Conservation (phyloP, 2,113 vertebrate genomes). For the Piliocolobus tephrosceles region DNA sequence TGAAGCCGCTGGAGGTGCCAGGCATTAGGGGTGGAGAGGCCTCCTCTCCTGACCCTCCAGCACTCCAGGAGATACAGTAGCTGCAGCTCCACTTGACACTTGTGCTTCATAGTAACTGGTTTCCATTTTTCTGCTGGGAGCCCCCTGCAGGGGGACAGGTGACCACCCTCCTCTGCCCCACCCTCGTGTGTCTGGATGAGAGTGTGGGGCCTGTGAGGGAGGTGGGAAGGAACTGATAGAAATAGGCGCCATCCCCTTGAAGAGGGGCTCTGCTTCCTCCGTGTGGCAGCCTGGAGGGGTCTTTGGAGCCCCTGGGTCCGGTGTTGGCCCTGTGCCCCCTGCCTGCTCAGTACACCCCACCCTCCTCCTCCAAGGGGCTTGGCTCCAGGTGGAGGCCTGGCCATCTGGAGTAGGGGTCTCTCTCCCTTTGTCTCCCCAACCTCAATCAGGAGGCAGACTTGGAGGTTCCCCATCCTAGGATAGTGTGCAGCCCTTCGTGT, state of each 20-base stretch:
- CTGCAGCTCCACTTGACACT: neutral
- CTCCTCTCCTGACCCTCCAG: neutral
- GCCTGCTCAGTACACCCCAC: neutral
- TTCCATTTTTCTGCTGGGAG: neutral
- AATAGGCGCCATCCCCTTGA: neutral
- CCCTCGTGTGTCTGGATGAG: neutral
- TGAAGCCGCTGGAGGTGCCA: neutral
- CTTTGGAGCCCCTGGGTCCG: neutral
- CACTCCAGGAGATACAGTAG: neutral
- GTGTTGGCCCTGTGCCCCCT: neutral
- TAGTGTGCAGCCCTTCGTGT: conserved; percentile 4
- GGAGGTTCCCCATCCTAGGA: conserved; percentile 34
- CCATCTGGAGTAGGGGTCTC: neutral
- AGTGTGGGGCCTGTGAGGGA: neutral
- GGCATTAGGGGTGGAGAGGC: neutral
- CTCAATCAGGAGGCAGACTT: neutral
- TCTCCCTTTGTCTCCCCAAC: neutral
- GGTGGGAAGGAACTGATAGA: neutral
- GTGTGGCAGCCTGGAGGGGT: neutral
- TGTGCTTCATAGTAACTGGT: neutral
- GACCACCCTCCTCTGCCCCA: neutral
- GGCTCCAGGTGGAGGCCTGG: neutral
- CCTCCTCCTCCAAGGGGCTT: neutral
- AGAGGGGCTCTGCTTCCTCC: neutral
- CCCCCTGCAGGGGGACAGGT: neutral